Evolutionary conservation across 2,113 vertebrate species (phyloP), one percentile per base, ranked within the genome.

Genomic region (Bombycilla garrulus): DNA sequence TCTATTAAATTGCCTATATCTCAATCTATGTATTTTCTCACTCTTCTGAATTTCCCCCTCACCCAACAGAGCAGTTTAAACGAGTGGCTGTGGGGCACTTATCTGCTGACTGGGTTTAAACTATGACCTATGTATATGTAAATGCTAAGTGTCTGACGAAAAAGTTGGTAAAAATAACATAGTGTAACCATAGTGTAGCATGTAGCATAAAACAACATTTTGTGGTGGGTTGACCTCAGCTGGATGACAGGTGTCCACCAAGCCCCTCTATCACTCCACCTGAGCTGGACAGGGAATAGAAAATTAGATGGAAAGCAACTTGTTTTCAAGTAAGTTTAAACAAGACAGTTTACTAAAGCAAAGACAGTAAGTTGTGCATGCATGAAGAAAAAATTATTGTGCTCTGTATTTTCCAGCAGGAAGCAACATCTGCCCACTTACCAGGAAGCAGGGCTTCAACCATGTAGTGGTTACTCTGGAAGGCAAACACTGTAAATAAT

Each of bases 311-410:
- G 60, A 29, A 51, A 89, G n/a, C 7, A 51, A 31, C 5, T 25
- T 24, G 2, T 28, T 42, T 78, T 28, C 18, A 42, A 15, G 5
- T 18, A 67, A 45, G 13, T 25, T 40, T 24, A 51, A 12, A 45
- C 24, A 65, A 66, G 45, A 33, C 1, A 29, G 5, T 51, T 58
- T 45, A 65, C 19, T 38, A 44, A 73, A 65, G 15, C 5, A 58
- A 58, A 66, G 66, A 1, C 19, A 36, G 7, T 33, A 47, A 48
- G 57, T 22, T 65, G 10, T 16, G 4, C 0, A 0, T 19, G 21
- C 7, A 57, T 24, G 42, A 48, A 58, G 5, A 13, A 22, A 47
- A 36, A 9, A 6, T 3, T 13, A 48, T 10, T 22, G 36, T 51
- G 7, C 53, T 81, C 13, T 21, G 25, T 44, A 42, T 12, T 72